Evolutionary conservation across 2,797 vertebrate species (phyloP), one percentile per base, ranked within the genome.

Genomic region (Anas acuta): DNA sequence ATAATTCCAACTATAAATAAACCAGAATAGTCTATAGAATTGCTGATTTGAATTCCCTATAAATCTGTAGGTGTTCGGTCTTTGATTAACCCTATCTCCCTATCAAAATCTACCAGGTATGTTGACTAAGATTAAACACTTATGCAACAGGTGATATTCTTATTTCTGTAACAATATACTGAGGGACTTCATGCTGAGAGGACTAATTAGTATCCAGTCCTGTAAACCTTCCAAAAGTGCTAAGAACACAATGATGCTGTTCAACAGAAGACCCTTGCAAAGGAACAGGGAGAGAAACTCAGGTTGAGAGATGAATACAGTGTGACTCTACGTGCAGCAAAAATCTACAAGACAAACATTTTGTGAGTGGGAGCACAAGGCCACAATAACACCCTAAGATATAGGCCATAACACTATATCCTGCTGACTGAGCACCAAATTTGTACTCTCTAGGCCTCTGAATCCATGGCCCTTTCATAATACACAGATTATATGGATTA

Each of bases 1-100:
- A 61, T 69, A 90, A n/a, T 60, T 83, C 23, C 65, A 81, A 60
- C 64, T 70, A 14, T 39, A 91, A 86, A 91, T 69, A 93, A 86
- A 57, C n/a, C 32, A 69, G 53, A 91, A 62, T 32, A 71, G 30
- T 49, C 57, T 70, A 8, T 78, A 73, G 8, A 76, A 54, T 28
- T 49, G 4, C 47, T 80, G 65, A 80, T 85, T 67, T 77, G 39
- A 93, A 94, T 94, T 87, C 26, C 33, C 35, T 57, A 69, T 60
- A 88, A 73, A 86, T 37, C 64, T 74, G 45, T 64, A 67, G 41
- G 25, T 84, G 11, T 7, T 94, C 60, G 61, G 43, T n/a, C 39
- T 69, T 67, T 61, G 43, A 77, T 84, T 92, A 88, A 87, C 54
- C 39, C 37, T 65, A 89, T 9, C 35, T 82, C 41, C 30, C 28